Percentiles rank a stretch among this genome's conserved stretches.
phyloP scores from a whole-genome alignment of 2,888 invertebrate species.

The Hypomecis punctinalis region DNA sequence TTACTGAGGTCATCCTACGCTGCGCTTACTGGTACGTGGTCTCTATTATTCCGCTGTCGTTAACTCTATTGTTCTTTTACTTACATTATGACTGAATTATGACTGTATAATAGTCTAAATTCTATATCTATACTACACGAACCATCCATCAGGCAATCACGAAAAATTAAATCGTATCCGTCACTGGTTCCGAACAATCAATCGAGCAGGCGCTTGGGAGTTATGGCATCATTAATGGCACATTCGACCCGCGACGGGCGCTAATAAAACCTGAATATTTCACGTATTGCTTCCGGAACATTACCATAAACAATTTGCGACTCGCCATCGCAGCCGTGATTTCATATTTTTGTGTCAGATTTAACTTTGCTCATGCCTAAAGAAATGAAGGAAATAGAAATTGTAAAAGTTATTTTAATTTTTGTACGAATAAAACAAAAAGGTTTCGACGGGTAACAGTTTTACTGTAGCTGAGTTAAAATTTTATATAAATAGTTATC shows the following conservation, averaged over 20 bases:
- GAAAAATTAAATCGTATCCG: conserved; percentile 24
- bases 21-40: no score
- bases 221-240: conserved; percentile 41
- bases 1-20: no score
- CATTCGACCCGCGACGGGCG: conserved; percentile 42
- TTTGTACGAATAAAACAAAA: no score
- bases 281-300: conserved; percentile 60
- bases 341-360: conserved; percentile 59
- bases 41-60: no score
- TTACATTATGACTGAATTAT: no score
- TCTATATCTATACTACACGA: not conserved
- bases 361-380: conserved; percentile 3
- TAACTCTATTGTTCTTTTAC: no score
- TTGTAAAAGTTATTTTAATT: no score
- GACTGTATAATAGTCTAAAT: no score
- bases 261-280: conserved; percentile 71
- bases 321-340: conserved; percentile 65
- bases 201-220: conserved; percentile 31
- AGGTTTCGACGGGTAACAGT: no score
- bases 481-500: no score
- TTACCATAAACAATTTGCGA: conserved; percentile 77
- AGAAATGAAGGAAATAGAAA: no score
- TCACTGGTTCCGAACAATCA: conserved; percentile 33
- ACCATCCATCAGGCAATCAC: conserved; percentile 12
- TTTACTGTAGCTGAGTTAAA: no score